Base-by-base conservation (phyloP, 2,888 invertebrate species). In the Hirtodrosophila cameraria region DNA sequence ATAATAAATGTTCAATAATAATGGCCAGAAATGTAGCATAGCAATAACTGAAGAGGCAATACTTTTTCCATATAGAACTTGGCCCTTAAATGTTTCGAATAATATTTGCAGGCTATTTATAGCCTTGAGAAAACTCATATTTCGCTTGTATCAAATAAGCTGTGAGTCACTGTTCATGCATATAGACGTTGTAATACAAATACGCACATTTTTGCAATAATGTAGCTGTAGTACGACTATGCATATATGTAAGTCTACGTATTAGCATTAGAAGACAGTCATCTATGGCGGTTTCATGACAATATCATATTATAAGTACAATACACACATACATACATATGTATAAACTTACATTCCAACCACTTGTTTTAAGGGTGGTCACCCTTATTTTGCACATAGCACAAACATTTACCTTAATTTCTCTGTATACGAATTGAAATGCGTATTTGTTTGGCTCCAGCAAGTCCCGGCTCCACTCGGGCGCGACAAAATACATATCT, bases 391-490 rank as follows among this genome's bases (percentile, higher is more conserved):
- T 8, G 0, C 8, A 27, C 8, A 11, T 25, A 13, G 13, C 9
- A 28, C 13, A 20, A 4, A 15, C 7, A 36, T 25, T 12, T 1
- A 33, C 12, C 13, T 15, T 33, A 31, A 5, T 16, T 28, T 9
- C 13, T 16, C 12, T 53, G 25, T 39, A 28, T 46, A n/a, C 20
- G 8, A 31, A 46, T 60, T 42, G 5, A 18, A 59, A 46, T 48
- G 43, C 43, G 55, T 28, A 31, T 45, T 45, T 23, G 15, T 12
- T 7, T 30, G 55, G 57, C 57, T 13, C 58, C 58, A 39, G 31
- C 20, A 12, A 12, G 59, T 58, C 39, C 39, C 33, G 59, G 58
- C 58, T 46, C 43, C 43, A 45, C 30, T 43, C 36, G 11, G 57
- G 30, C 58, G 58, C 30, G 58, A 42, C 58, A 18, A 15, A 23